Base-by-base conservation (phyloP, 1,140 invertebrate species). In the Aphidius gifuensis region DNA sequence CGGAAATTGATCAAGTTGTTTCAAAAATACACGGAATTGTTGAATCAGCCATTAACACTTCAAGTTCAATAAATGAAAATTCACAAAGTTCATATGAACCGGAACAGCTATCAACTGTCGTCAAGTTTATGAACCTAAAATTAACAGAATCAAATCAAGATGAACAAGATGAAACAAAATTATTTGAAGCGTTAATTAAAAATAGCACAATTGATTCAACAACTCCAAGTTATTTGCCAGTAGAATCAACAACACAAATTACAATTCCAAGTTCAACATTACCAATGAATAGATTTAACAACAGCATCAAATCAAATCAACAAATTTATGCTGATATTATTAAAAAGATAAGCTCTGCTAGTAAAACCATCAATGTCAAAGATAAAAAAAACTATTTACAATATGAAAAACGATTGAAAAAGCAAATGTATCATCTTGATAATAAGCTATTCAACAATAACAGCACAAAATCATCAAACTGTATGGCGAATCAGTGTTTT, bases 401-500 rank as follows among this genome's bases (percentile, higher is more conserved):
- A 45, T 39, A 43, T 38, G 44, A 39, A 50, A 21, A 6, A 38
- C 11, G 11, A 6, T 7, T 5, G n/a, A 23, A 57, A 63, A 6
- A 38, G 16, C n/a, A 64, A 50, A 38, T 43, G 47, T 16, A 32
- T 49, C 39, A 11, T 48, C 8, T 23, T 5, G n/a, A n/a, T 9
- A 47, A 50, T n/a, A 6, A 2, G 38, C 2, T 48, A 23, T n/a
- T 42, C 55, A 42, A 8, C 9, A 3, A 11, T 55, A 9, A 44
- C 9, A 9, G 16, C 49, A 58, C 40, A 32, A 23, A 32, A 51
- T 44, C 9, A 56, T 55, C 16, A 9, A 38, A 65, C 3, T 60
- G 61, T 23, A 59, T 61, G 54, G 64, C 51, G 9, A 65, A 68
- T 49, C 60, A 70, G 38, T 76, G 73, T 58, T 67, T 71, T n/a